phyloP scores from a whole-genome alignment of 2,888 invertebrate species.

The Scaptodrosophila latifasciaeformis region DNA sequence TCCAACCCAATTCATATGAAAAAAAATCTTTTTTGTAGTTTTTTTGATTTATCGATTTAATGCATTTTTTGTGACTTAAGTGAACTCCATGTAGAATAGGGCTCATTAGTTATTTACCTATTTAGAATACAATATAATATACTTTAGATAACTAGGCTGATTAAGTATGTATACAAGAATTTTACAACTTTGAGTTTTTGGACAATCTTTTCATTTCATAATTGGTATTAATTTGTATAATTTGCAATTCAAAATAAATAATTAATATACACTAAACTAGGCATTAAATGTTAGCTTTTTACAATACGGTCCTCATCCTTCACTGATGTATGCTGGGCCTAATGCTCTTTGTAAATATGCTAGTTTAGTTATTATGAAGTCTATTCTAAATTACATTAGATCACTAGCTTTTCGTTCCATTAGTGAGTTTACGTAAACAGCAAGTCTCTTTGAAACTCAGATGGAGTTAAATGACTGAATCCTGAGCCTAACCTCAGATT shows the following conservation, averaged over 20 bases:
- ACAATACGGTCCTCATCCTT: too few species aligned
- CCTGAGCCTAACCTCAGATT: constrained; percentile 7
- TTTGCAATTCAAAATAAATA: constrained; percentile 62
- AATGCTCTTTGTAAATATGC: too few species aligned
- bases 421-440: constrained; percentile 43
- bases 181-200: constrained; percentile 68
- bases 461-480: constrained; percentile 40
- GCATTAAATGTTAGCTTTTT: background rate
- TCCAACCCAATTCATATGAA: too few species aligned
- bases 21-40: too few species aligned
- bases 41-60: constrained; percentile 58
- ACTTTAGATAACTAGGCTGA: too few species aligned
- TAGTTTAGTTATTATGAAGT: too few species aligned
- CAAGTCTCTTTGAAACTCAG: constrained; percentile 2
- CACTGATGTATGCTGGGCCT: too few species aligned
- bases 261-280: constrained; percentile 14
- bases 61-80: constrained; percentile 53
- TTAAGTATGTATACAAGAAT: constrained; percentile 47
- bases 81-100: constrained; percentile 57
- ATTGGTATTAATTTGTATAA: constrained; percentile 37
- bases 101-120: too few species aligned
- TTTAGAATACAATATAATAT: too few species aligned
- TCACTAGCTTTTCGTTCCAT: constrained; percentile 67
- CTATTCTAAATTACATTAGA: constrained; percentile 59
- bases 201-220: constrained; percentile 64